phyloP scores from a whole-genome alignment of 2,888 invertebrate species.

The Apodemia zela region DNA sequence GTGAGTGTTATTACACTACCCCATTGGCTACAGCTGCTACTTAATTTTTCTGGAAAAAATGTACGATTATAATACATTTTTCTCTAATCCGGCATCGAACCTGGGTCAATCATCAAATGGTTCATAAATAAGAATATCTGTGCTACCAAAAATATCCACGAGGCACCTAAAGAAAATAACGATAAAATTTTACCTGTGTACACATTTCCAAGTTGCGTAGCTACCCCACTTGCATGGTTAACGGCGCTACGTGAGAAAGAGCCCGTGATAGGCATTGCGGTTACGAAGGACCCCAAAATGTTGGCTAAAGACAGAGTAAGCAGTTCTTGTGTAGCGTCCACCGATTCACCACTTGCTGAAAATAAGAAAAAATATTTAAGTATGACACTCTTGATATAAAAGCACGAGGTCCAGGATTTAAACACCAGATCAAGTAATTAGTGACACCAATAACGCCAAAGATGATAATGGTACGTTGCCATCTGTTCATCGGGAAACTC shows the following conservation, averaged over 20 bases:
- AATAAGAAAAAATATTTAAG: conserved; percentile 30
- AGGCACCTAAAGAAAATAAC: neutral
- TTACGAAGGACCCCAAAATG: conserved; percentile 91
- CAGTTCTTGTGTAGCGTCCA: conserved; percentile 95
- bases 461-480: no score
- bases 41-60: no score
- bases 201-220: conserved; percentile 92
- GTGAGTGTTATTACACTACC: no score
- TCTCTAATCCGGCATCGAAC: no score
- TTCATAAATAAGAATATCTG: neutral
- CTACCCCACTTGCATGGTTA: conserved; percentile 96
- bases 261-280: conserved; percentile 94
- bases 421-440: no score
- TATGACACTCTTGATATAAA: neutral
- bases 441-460: no score
- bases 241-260: conserved; percentile 95
- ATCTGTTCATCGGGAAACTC: no score
- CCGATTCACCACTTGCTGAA: conserved; percentile 86
- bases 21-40: no score
- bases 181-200: conserved; percentile 83
- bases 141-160: neutral
- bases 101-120: no score
- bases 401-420: no score
- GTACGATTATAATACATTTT: no score
- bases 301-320: conserved; percentile 92